phyloP scores from a whole-genome alignment of 2,888 invertebrate genomes.

The Epistrophella euchroma region DNA sequence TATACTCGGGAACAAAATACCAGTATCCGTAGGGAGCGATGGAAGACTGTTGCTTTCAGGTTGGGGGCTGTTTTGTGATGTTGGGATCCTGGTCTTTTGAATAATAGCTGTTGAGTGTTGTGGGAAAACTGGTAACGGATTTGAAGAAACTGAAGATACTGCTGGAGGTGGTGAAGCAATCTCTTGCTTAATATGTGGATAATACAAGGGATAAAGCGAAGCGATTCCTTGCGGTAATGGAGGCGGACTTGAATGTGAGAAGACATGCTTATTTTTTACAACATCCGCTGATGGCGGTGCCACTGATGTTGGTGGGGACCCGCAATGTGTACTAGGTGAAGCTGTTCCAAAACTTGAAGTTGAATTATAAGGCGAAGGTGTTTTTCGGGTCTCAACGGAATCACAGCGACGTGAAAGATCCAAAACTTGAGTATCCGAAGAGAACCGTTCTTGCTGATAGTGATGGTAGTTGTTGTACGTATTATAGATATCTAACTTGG shows the following conservation, averaged over 20 bases:
- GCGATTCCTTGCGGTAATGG: slow-evolving; percentile 44
- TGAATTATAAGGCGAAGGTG: slow-evolving; percentile 82
- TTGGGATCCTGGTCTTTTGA: slow-evolving; percentile 67
- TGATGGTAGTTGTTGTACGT: slow-evolving; percentile 78
- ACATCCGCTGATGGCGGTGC: neutral
- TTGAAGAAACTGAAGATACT: slow-evolving; percentile 11
- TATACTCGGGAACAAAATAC: slow-evolving; percentile 68
- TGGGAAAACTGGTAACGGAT: slow-evolving; percentile 55
- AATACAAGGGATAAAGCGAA: slow-evolving; percentile 67
- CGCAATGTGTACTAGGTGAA: slow-evolving; percentile 78
- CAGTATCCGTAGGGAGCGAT: slow-evolving; percentile 48
- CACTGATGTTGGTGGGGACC: slow-evolving; percentile 50
- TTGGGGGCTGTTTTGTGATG: slow-evolving; percentile 4
- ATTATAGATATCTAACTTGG: slow-evolving; percentile 80
- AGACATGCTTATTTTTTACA: slow-evolving; percentile 44
- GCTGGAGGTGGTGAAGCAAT: slow-evolving; percentile 39
- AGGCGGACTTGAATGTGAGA: slow-evolving; percentile 21
- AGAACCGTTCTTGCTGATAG: slow-evolving; percentile 18
- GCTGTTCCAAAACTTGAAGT: slow-evolving; percentile 80
- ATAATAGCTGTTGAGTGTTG: slow-evolving; percentile 40
- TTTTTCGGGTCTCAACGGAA: slow-evolving; percentile 81
- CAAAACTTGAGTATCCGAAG: slow-evolving; percentile 79
- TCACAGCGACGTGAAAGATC: slow-evolving; percentile 83
- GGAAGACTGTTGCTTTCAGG: slow-evolving; percentile 47
- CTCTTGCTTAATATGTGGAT: slow-evolving; percentile 63